A percentile compares a stretch with the other conserved stretches of the same genome.
Conservation (phyloP, 2,888 invertebrate genomes). For the Mesochorus sp. region DNA sequence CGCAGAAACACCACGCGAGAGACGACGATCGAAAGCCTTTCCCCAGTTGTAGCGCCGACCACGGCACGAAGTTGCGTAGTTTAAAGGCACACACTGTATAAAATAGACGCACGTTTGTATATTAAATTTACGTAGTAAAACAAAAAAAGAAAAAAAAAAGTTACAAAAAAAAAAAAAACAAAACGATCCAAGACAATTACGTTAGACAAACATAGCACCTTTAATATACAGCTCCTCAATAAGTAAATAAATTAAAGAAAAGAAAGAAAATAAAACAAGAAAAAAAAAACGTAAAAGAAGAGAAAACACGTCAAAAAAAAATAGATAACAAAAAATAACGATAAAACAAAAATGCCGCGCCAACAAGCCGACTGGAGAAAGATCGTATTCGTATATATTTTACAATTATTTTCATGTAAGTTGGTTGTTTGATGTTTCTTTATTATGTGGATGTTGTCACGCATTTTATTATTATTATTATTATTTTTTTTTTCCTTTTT, state of each 20-base stretch:
- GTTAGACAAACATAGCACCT: slow-evolving; percentile 55
- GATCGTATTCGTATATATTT: slow-evolving; percentile 78
- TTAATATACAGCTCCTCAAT: slow-evolving; percentile 28
- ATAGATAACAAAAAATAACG: slow-evolving; percentile 43
- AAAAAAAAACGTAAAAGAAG: neutral
- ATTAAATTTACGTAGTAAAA: slow-evolving; percentile 69
- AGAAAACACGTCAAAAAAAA: slow-evolving; percentile 21
- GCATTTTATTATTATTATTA: neutral
- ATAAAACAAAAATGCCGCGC: slow-evolving; percentile 71
- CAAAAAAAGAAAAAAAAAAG: slow-evolving; percentile 36
- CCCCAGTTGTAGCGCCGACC: slow-evolving; percentile 81
- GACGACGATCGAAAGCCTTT: slow-evolving; percentile 68
- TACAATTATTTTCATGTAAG: slow-evolving; percentile 81
- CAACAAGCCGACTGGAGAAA: slow-evolving; percentile 76
- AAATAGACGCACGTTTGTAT: slow-evolving; percentile 79
- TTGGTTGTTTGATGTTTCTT: slow-evolving; percentile 48
- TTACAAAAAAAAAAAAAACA: slow-evolving; percentile 17
- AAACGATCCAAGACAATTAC: slow-evolving; percentile 43
- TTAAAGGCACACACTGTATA: slow-evolving; percentile 80
- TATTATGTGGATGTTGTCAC: neutral
- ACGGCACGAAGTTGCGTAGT: slow-evolving; percentile 80
- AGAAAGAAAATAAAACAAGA: slow-evolving; percentile 5
- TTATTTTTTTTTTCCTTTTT: neutral
- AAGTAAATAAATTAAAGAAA: slow-evolving; percentile 27
- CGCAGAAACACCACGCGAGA: slow-evolving; percentile 65